Evolutionary conservation across 92 coral and sea anemone species (phyloP).

Genomic region (Porites divaricata): DNA sequence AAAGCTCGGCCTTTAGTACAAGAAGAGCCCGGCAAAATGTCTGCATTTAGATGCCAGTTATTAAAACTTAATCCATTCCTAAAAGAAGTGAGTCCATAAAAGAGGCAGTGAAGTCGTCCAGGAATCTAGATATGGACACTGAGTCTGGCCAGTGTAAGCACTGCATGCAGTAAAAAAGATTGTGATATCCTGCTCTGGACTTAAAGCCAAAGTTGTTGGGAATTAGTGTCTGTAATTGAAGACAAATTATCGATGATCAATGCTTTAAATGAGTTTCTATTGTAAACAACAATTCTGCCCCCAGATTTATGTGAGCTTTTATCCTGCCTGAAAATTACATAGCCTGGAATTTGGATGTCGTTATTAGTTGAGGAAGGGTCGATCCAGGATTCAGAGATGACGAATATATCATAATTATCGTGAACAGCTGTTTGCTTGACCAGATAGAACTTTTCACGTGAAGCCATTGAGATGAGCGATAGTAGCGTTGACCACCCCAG

Average conservation of each 20-base stretch:
- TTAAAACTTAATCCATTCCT: neutral
- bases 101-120: neutral
- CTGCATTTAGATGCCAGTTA: constrained; percentile 53
- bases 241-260: constrained; percentile 17
- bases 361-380: too few species aligned
- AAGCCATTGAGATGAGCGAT: too few species aligned
- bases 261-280: constrained; percentile 40
- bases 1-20: constrained; percentile 29
- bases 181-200: too few species aligned
- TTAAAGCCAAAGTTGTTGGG: neutral
- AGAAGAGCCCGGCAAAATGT: constrained; percentile 21
- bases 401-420: too few species aligned
- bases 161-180: neutral
- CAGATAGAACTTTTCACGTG: too few species aligned
- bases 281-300: constrained; percentile 53
- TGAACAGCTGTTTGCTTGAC: too few species aligned
- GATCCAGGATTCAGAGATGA: too few species aligned
- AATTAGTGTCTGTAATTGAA: neutral
- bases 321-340: constrained; percentile 26
- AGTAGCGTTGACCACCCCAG: too few species aligned
- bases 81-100: too few species aligned
- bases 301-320: constrained; percentile 47
- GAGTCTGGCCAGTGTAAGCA: neutral
- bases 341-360: too few species aligned
- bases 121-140: neutral